Base-by-base conservation (phyloP, 2,888 invertebrate species). In the Acrobasis suavella region DNA sequence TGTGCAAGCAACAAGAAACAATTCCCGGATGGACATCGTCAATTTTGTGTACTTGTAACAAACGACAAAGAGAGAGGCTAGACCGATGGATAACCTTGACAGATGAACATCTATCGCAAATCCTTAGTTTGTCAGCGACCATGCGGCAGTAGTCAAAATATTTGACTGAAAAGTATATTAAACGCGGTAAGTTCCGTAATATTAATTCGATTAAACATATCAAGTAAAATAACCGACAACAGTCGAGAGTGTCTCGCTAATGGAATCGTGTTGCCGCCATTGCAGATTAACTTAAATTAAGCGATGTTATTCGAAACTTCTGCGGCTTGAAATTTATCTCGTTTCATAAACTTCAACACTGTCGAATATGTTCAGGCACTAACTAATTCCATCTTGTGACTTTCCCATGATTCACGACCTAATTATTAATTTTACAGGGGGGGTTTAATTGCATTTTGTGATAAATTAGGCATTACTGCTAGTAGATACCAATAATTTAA, bases 271-370 rank as follows among this genome's bases (percentile, higher is more conserved):
- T 86, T 80, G 82, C 78, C 83, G 81, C 83, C 81, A 84, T 84
- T 86, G 77, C 76, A 84, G 87, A 88, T 89, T 88, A 87, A 87
- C 85, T 88, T 88, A 88, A 89, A 89, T 89, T 89, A 89, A 89
- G 85, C 81, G 84, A 85, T 88, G 89, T 85, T 86, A 86, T 86
- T 86, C 79, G 81, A 83, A 85, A 86, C 84, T 86, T 84, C 76
- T 79, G n/a, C n/a, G 74, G 72, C 77, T 67, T 67, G 74, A 80
- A 78, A 84, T 87, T 82, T 83, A 83, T 83, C 81, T 79, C 74
- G 77, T 78, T 82, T 80, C 42, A 56, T 77, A 78, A 76, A 80
- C 70, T 70, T 75, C 69, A 72, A 73, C 69, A 68, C 54, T n/a
- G 56, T 17, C 56, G 14, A 56, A 56, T 56, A 42, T 22, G 56